Conservation (phyloP, 2,888 invertebrate species). For the Timandra comae region DNA sequence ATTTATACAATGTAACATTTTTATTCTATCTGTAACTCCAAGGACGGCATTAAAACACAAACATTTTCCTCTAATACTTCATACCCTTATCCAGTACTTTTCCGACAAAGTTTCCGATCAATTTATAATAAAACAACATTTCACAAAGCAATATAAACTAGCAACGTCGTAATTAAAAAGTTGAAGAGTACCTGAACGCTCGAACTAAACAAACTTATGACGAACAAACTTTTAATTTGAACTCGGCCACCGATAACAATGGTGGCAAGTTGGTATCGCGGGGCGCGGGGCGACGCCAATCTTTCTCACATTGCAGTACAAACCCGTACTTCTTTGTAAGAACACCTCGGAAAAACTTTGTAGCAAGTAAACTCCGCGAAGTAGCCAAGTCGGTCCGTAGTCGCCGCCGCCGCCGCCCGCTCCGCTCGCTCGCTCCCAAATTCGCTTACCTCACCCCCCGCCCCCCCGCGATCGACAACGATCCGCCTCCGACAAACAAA, state of each 20-base stretch:
- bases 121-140: no score
- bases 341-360: constrained; percentile 73
- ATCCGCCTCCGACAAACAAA: constrained; percentile 72
- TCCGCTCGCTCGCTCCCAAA: constrained; percentile 35
- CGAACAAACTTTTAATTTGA: constrained; percentile 63
- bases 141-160: constrained; percentile 6
- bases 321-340: constrained; percentile 71
- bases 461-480: constrained; percentile 41
- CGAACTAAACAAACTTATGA: constrained; percentile 45
- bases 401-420: constrained; percentile 40
- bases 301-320: constrained; percentile 66
- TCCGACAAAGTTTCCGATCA: no score
- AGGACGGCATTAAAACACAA: no score
- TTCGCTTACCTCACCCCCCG: constrained; percentile 34
- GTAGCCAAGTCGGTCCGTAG: constrained; percentile 38
- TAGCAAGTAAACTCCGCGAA: constrained; percentile 66
- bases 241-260: constrained; percentile 61
- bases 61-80: no score
- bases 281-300: constrained; percentile 57
- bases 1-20: no score
- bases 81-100: no score
- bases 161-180: constrained; percentile 27
- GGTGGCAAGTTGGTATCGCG: constrained; percentile 54
- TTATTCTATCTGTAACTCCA: no score
- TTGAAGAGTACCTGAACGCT: constrained; percentile 33